phyloP scores from a whole-genome alignment of 2,888 invertebrate genomes.

The Phorcus lineatus region DNA sequence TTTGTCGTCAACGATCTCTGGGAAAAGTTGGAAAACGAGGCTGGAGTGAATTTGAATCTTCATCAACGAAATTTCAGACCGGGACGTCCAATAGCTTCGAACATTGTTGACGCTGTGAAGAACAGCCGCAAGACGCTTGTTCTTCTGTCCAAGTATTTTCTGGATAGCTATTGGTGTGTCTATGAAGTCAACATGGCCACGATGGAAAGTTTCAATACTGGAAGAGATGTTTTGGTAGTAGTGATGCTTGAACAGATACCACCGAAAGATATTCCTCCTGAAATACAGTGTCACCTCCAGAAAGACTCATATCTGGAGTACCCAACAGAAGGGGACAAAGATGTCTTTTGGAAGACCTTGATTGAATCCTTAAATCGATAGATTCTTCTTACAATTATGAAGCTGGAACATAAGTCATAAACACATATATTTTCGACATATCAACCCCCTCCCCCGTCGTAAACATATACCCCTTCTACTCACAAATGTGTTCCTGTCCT shows the following conservation, averaged over 20 bases:
- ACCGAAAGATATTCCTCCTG: conserved; percentile 1
- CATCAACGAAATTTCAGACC: conserved; percentile 41
- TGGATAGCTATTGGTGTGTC: conserved; percentile 39
- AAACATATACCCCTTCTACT: too few relatives aligned
- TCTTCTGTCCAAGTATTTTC: conserved; percentile 34
- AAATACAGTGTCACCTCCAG: conserved; percentile 14
- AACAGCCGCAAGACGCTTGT: conserved; percentile 41
- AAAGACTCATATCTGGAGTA: conserved; percentile 31
- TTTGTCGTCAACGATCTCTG: background rate
- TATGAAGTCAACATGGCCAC: conserved; percentile 42
- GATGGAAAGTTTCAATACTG: conserved; percentile 27
- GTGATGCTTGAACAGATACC: conserved; percentile 27
- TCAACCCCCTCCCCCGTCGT: too few relatives aligned
- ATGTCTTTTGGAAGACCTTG: conserved; percentile 14
- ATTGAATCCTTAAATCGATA: background rate
- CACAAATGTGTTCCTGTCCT: too few relatives aligned
- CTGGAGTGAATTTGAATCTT: conserved; percentile 14
- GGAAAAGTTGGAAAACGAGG: background rate
- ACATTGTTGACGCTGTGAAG: conserved; percentile 37
- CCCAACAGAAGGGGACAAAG: background rate
- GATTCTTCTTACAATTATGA: too few relatives aligned
- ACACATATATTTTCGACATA: too few relatives aligned
- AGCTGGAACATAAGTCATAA: too few relatives aligned
- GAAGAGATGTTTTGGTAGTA: conserved; percentile 27
- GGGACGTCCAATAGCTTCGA: conserved; percentile 34